Conservation (phyloP, 2,113 vertebrate genomes). For the Trichechus manatus region DNA sequence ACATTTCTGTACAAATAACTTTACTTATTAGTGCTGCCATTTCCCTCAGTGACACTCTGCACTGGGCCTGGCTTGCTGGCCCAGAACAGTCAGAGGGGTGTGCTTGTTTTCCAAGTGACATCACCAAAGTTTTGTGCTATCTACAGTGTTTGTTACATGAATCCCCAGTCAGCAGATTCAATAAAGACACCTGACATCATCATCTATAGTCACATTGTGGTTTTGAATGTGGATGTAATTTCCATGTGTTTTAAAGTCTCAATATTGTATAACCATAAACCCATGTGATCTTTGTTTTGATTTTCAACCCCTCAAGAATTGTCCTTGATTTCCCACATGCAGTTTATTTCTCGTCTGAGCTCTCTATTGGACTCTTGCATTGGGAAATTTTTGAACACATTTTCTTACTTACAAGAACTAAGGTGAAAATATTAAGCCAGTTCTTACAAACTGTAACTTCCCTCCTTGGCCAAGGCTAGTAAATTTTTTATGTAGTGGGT, state of each 20-base stretch:
- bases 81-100: constrained; percentile 7
- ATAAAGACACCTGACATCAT: constrained; percentile 3
- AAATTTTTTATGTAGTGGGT: constrained; percentile 63
- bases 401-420: constrained; percentile 28
- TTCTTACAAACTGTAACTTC: constrained; percentile 29
- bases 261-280: constrained; percentile 36
- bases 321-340: not conserved
- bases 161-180: constrained; percentile 30
- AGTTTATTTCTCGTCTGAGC: constrained; percentile 31
- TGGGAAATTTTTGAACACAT: constrained; percentile 25
- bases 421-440: constrained; percentile 17
- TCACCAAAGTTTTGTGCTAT: not conserved
- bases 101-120: not conserved
- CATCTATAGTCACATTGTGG: not conserved
- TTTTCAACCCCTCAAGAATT: not conserved
- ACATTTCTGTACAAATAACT: constrained; percentile 36
- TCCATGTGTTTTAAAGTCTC: constrained; percentile 32
- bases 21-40: constrained; percentile 49
- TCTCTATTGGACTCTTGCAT: not conserved
- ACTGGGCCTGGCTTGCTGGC: not conserved
- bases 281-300: constrained; percentile 14
- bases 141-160: not conserved
- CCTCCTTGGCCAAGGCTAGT: constrained; percentile 44
- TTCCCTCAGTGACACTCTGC: not conserved
- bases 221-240: constrained; percentile 6